Conservation (phyloP, 2,888 invertebrate species). For the Eristalinus sepulchralis region DNA sequence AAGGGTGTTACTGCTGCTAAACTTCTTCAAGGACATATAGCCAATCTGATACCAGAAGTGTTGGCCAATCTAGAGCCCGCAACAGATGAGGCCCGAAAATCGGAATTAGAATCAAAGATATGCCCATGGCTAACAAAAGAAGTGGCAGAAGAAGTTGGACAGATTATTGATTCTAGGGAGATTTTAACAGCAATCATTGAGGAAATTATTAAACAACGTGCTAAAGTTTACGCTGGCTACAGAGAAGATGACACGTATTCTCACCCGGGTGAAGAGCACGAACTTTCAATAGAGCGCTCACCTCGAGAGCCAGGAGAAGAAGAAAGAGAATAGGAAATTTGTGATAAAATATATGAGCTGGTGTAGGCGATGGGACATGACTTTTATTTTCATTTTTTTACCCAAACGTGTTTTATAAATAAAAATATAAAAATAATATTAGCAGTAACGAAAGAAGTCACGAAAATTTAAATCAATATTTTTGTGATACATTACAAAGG, state of each 20-base stretch:
- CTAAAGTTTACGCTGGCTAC: conserved; percentile 80
- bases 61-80: conserved; percentile 86
- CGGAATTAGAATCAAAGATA: conserved; percentile 86
- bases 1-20: conserved; percentile 91
- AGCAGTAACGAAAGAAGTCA: conserved; percentile 26
- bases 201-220: conserved; percentile 89
- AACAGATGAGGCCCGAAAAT: conserved; percentile 78
- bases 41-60: conserved; percentile 91
- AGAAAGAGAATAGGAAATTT: conserved; percentile 23
- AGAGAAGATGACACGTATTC: conserved; percentile 49
- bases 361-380: conserved; percentile 72
- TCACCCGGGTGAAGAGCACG: not conserved
- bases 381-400: conserved; percentile 44
- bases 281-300: conserved; percentile 23
- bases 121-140: conserved; percentile 92
- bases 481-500: conserved; percentile 56
- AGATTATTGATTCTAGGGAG: conserved; percentile 90
- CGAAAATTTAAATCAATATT: conserved; percentile 49
- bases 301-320: conserved; percentile 7
- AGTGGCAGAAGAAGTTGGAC: conserved; percentile 90
- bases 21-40: conserved; percentile 92
- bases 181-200: conserved; percentile 90
- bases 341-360: conserved; percentile 61
- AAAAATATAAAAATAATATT: conserved; percentile 19
- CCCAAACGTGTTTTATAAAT: conserved; percentile 50